These are phyloP conservation scores for Aphelinus atriplicis DNA, from an alignment of 1,140 invertebrate genomes.

Conservation along the genomic window DNA sequence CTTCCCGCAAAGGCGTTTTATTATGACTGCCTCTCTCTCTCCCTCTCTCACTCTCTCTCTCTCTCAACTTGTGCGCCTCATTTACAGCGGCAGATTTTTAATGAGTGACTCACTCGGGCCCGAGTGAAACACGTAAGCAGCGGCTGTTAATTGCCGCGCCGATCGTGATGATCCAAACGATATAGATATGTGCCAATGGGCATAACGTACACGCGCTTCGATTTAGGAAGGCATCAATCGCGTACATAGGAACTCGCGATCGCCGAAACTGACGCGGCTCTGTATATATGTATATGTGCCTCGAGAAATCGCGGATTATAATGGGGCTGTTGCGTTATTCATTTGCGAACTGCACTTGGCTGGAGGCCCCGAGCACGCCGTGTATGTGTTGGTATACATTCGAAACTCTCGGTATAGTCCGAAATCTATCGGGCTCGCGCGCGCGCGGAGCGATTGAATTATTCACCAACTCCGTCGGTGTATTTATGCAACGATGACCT, in stretches of 20 bases:
- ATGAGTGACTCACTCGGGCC: conserved; percentile 4
- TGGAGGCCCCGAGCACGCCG: background rate
- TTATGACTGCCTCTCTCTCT: background rate
- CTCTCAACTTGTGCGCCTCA: too few relatives aligned
- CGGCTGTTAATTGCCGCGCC: background rate
- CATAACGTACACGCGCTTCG: background rate
- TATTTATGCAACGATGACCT: conserved; percentile 11
- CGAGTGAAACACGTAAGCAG: conserved; percentile 4
- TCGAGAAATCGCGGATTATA: too few relatives aligned
- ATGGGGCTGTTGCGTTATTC: background rate
- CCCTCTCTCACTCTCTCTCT: too few relatives aligned
- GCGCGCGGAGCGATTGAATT: conserved; percentile 17
- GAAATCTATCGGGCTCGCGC: background rate
- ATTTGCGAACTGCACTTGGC: background rate
- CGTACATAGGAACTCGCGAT: conserved; percentile 1
- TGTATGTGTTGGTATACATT: background rate
- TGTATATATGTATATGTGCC: too few relatives aligned
- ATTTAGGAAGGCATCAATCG: conserved; percentile 28
- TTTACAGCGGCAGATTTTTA: conserved; percentile 3
- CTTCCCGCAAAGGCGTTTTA: conserved; percentile 39
- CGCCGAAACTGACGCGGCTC: background rate
- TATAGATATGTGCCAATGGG: background rate
- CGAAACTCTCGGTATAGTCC: background rate
- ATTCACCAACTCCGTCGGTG: conserved; percentile 3
- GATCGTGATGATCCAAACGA: background rate